Evolutionary conservation across 1,140 invertebrate species (phyloP).

Genomic region (Samia ricini): DNA sequence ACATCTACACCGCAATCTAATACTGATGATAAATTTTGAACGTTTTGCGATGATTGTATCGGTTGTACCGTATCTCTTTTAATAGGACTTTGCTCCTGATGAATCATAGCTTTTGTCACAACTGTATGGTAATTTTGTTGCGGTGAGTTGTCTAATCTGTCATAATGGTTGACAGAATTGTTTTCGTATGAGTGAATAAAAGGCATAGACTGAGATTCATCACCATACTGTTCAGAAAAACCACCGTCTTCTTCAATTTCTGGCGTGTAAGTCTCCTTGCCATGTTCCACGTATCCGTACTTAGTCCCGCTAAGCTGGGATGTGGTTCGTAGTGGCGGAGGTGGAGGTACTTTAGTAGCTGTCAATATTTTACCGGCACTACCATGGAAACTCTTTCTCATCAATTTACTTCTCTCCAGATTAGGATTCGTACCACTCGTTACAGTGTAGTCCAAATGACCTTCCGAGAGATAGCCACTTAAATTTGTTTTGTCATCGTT

Average conservation of each 20-base stretch:
- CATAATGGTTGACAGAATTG: constrained; percentile 53
- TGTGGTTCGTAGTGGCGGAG: constrained; percentile 90
- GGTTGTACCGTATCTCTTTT: constrained; percentile 71
- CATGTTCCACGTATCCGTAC: constrained; percentile 77
- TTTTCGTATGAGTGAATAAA: constrained; percentile 79
- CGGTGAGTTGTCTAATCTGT: constrained; percentile 56
- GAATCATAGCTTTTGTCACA: constrained; percentile 88
- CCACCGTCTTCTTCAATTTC: constrained; percentile 70
- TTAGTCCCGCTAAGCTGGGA: constrained; percentile 88
- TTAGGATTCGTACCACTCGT: constrained; percentile 85
- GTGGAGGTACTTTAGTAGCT: constrained; percentile 90
- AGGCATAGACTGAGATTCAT: constrained; percentile 82
- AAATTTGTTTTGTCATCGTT: constrained; percentile 79
- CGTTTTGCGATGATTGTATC: constrained; percentile 49
- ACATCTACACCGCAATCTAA: constrained; percentile 79
- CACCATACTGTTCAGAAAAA: constrained; percentile 74
- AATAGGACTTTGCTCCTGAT: constrained; percentile 85
- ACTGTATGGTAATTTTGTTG: constrained; percentile 79
- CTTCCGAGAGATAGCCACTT: constrained; percentile 92
- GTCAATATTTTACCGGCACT: constrained; percentile 88
- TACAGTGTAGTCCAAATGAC: constrained; percentile 86
- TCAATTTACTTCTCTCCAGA: constrained; percentile 90
- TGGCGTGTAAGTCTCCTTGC: constrained; percentile 75
- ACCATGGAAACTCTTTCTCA: constrained; percentile 93
- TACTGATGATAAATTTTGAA: constrained; percentile 62